phyloP scores from a whole-genome alignment of 1,140 invertebrate genomes.

The Wasmannia auropunctata region DNA sequence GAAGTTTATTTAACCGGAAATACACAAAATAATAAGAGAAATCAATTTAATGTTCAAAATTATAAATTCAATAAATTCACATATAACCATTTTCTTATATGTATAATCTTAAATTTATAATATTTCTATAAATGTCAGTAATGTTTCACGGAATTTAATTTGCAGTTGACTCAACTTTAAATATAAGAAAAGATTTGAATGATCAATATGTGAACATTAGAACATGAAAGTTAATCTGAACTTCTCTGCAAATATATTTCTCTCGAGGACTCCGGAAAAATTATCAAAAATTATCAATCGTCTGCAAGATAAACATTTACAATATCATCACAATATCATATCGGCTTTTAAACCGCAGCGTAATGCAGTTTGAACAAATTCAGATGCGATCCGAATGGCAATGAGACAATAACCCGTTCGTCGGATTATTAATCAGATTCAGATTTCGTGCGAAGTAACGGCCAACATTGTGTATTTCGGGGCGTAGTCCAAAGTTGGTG shows the following conservation, averaged over 20 bases:
- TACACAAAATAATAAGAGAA: background rate
- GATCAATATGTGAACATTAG: background rate
- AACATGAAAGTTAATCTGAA: background rate
- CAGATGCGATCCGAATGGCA: constrained; percentile 15
- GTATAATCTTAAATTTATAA: background rate
- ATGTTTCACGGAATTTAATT: background rate
- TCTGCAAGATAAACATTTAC: background rate
- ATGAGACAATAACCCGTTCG: constrained; percentile 36
- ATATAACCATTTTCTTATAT: background rate
- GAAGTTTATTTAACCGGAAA: background rate
- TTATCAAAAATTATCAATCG: background rate
- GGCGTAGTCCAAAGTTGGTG: constrained; percentile 59
- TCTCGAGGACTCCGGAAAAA: background rate
- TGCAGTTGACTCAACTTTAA: background rate
- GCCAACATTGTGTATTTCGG: constrained; percentile 32
- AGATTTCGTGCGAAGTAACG: constrained; percentile 48
- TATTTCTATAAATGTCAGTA: background rate
- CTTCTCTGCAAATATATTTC: background rate
- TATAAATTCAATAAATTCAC: background rate
- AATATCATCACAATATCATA: background rate
- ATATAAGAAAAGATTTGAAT: background rate
- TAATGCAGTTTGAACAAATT: constrained; percentile 35
- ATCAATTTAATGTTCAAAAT: background rate
- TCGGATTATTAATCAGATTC: constrained; percentile 59
- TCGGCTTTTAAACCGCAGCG: background rate